Base-by-base conservation (phyloP, 2,113 vertebrate species). In the Telmatochromis bifrenatus region DNA sequence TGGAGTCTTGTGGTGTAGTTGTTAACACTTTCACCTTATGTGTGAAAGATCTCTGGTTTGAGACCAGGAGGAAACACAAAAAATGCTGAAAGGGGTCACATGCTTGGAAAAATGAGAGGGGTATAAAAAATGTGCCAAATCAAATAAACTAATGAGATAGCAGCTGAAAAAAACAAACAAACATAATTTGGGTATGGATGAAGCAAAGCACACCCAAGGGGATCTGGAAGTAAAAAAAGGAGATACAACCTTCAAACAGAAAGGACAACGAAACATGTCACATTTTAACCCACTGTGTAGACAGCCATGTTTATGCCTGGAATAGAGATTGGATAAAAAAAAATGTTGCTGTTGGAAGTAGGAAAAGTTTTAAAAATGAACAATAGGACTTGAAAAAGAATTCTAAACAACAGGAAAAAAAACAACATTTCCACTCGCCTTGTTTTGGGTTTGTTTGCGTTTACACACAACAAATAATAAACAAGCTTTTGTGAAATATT, bases 11-110 rank as follows among this genome's bases (percentile, higher is more conserved):
- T 42, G 65, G 37, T 26, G 37, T 15, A 26, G 37, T 70, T 13
- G 65, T 70, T 70, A 70, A 70, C 65, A 42, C 35, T 39, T 42
- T 70, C 35, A 15, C 37, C n/a, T 70, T 70, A 42, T 42, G 35
- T 42, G 37, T 39, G 65, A 70, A 70, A 70, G 37, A 70, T 45
- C 65, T 23, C 37, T 70, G 65, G 37, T 42, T 45, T 42, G n/a
- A 70, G 37, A 70, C 21, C 0, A 26, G 21, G 37, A 70, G 37
- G n/a, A 42, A 42, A 15, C 13, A 2, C n/a, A 70, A 42, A 42
- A 21, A 23, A 26, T 21, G 12, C 65, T 23, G 1, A 0, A 42
- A 23, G 37, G 13, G 65, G 3, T 70, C 37, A 70, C n/a, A 15
- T 9, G 37, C n/a, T 42, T 26, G 21, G 37, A 26, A 23, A 70